Conservation (phyloP, 2,888 invertebrate genomes). For the Lacanobia wlatinum region DNA sequence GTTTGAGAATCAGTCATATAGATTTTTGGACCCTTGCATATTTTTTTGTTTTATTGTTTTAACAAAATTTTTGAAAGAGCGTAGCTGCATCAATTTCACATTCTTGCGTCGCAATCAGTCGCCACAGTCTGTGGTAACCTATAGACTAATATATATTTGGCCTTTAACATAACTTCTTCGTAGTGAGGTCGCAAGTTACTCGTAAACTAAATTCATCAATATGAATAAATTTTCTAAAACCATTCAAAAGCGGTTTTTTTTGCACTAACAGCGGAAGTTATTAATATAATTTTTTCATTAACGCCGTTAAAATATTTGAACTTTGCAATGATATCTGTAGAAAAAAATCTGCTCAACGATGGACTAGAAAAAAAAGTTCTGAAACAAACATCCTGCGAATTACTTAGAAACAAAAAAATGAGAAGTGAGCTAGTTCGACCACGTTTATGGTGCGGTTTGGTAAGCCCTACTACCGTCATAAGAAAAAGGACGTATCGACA, state of each 20-base stretch:
- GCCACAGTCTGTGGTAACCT: no score
- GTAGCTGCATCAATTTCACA: no score
- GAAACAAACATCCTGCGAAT: slow-evolving; percentile 33
- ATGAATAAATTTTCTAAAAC: background rate
- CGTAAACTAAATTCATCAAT: background rate
- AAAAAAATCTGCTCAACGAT: background rate
- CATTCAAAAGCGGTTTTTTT: background rate
- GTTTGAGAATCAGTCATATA: no score
- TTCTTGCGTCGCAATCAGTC: no score
- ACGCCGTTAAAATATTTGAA: background rate
- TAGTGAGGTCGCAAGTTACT: no score
- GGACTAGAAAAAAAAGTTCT: slow-evolving; percentile 12
- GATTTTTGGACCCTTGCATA: no score
- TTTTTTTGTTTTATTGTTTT: no score
- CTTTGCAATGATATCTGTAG: background rate
- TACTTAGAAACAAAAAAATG: slow-evolving; percentile 55
- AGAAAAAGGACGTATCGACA: no score
- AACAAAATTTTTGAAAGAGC: no score
- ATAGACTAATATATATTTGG: no score
- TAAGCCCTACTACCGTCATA: slow-evolving; percentile 45
- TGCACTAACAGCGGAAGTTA: background rate
- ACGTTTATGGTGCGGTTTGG: slow-evolving; percentile 55
- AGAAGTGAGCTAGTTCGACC: slow-evolving; percentile 37
- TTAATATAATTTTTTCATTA: background rate
- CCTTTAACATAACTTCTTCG: no score